A percentile compares a stretch with the other conserved stretches of the same genome.
Conservation (phyloP, 2,797 vertebrate species). For the Falco biarmicus region DNA sequence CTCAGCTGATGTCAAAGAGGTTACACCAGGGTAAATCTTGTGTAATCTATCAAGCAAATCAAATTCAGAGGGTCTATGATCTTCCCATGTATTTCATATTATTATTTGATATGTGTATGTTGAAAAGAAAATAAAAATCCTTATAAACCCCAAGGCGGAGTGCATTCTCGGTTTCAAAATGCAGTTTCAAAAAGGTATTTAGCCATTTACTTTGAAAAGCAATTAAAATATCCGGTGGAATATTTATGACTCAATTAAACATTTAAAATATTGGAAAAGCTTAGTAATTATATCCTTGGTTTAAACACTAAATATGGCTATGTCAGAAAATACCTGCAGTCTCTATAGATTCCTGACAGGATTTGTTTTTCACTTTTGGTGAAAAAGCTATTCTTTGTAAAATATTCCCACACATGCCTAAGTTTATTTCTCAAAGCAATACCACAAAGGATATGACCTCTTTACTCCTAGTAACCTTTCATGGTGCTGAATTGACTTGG, state of each 20-base stretch:
- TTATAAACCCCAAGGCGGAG: neutral
- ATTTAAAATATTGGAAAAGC: conserved; percentile 55
- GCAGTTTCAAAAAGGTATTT: conserved; percentile 37
- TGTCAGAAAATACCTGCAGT: conserved; percentile 61
- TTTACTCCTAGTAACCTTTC: conserved; percentile 83
- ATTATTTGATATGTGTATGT: neutral
- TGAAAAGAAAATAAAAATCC: neutral
- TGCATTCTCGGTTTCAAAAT: neutral
- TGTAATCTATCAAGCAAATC: conserved; percentile 2
- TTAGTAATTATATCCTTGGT: conserved; percentile 38
- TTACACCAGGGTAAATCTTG: neutral
- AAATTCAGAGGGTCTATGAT: neutral
- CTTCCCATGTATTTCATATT: neutral
- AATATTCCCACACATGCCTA: conserved; percentile 85
- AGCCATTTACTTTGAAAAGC: neutral
- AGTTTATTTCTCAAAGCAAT: conserved; percentile 81
- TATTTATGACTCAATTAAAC: conserved; percentile 65
- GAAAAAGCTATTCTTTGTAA: conserved; percentile 80
- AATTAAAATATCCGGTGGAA: conserved; percentile 45
- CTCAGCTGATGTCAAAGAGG: neutral
- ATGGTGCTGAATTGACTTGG: conserved; percentile 80
- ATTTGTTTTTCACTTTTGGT: conserved; percentile 77
- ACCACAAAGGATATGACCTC: conserved; percentile 82
- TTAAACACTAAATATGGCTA: conserved; percentile 62
- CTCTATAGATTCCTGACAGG: conserved; percentile 73